These are phyloP conservation scores for Bovichtus variegatus DNA, from an alignment of 2,797 vertebrate genomes.

Conservation along the genomic window DNA sequence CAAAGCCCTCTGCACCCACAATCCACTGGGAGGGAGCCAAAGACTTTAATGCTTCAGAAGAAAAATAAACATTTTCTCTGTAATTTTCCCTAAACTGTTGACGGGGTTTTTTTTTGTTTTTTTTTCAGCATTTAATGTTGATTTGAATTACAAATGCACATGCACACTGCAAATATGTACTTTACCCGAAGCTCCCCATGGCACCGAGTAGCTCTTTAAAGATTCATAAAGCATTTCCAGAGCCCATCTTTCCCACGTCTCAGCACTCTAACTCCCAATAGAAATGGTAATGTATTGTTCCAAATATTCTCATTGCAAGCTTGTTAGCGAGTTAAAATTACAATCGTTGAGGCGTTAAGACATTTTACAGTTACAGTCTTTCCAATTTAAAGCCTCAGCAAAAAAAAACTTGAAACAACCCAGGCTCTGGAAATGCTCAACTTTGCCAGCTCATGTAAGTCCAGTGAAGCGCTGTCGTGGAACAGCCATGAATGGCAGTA, in stretches of 20 bases:
- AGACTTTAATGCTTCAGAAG: slow-evolving; percentile 33
- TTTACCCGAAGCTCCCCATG: slow-evolving; percentile 67
- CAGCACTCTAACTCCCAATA: slow-evolving; percentile 59
- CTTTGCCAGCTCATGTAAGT: slow-evolving; percentile 40
- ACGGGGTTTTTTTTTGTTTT: slow-evolving; percentile 50
- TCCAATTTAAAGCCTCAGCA: slow-evolving; percentile 57
- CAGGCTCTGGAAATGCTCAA: slow-evolving; percentile 26
- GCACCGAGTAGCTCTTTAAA: slow-evolving; percentile 67
- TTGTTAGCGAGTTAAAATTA: slow-evolving; percentile 74
- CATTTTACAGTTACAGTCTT: slow-evolving; percentile 64
- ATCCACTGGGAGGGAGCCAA: slow-evolving; percentile 35
- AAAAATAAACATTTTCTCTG: slow-evolving; percentile 57
- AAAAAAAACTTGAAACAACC: slow-evolving; percentile 47
- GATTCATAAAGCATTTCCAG: slow-evolving; percentile 71
- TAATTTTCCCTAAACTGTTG: slow-evolving; percentile 53
- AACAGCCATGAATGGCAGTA: slow-evolving; percentile 49
- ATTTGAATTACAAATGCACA: slow-evolving; percentile 79
- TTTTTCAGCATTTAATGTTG: slow-evolving; percentile 61
- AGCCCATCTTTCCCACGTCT: slow-evolving; percentile 60
- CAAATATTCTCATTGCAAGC: slow-evolving; percentile 66
- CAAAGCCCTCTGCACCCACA: slow-evolving; percentile 25
- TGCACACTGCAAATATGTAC: slow-evolving; percentile 71
- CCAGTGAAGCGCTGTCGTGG: slow-evolving; percentile 36
- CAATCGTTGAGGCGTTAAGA: slow-evolving; percentile 59
- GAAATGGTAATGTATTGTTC: slow-evolving; percentile 70